A percentile compares a stretch with the other conserved stretches of the same genome.
These are phyloP conservation scores for Leptatherina wallacei DNA, from an alignment of 2,797 vertebrate genomes.

Conservation along the genomic window DNA sequence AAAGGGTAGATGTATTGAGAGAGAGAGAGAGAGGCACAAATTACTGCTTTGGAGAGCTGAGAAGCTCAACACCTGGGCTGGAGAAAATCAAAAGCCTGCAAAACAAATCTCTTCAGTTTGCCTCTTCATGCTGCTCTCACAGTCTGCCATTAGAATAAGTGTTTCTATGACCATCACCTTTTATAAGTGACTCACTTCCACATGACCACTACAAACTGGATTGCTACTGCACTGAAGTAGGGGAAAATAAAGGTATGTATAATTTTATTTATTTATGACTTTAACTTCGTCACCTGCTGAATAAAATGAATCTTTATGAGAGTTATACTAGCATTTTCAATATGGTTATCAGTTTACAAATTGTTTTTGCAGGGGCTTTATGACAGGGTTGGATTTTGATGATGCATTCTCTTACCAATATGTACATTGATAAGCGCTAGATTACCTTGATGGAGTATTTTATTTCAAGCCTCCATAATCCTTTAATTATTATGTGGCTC, in stretches of 20 bases:
- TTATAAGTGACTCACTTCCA: slow-evolving; percentile 52
- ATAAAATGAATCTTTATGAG: slow-evolving; percentile 4
- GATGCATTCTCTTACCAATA: background rate
- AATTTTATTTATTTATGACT: slow-evolving; percentile 30
- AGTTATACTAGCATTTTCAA: slow-evolving; percentile 20
- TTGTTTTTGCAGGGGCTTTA: slow-evolving; percentile 7
- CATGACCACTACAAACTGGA: slow-evolving; percentile 66
- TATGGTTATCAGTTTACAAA: slow-evolving; percentile 4
- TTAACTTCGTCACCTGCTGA: slow-evolving; percentile 8
- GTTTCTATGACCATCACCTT: slow-evolving; percentile 52
- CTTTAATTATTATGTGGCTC: no score
- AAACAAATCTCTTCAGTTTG: slow-evolving; percentile 59
- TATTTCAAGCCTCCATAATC: no score
- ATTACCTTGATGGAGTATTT: no score
- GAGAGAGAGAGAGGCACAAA: slow-evolving; percentile 19
- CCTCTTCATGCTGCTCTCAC: slow-evolving; percentile 35
- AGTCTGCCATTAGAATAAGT: slow-evolving; percentile 40
- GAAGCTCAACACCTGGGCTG: background rate
- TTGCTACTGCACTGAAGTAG: slow-evolving; percentile 53
- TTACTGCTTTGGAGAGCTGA: slow-evolving; percentile 22
- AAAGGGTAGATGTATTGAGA: slow-evolving; percentile 12
- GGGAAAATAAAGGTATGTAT: slow-evolving; percentile 21
- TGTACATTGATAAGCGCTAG: background rate
- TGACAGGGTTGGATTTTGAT: slow-evolving; percentile 13
- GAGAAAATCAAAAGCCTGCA: slow-evolving; percentile 38